Conservation (phyloP, 1,140 invertebrate genomes). For the Drosophila fuyamai region DNA sequence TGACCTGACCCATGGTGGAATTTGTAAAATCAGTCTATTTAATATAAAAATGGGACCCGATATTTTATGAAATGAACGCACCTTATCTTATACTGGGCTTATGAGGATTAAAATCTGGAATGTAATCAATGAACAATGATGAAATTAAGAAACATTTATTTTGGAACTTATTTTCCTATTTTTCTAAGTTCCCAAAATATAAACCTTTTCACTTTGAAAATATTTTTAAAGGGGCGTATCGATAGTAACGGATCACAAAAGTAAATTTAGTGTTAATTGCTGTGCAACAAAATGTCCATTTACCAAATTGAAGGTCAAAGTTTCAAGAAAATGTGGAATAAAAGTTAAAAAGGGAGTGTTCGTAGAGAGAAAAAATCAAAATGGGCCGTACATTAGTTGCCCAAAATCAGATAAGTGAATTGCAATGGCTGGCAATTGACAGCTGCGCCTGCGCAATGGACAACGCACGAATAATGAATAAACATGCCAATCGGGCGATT, state of each 20-base stretch:
- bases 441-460: conserved; percentile 63
- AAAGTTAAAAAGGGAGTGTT: conserved; percentile 8
- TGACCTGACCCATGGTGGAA: no score
- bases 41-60: no score
- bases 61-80: no score
- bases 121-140: no score
- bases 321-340: not conserved
- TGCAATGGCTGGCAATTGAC: conserved; percentile 44
- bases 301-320: conserved; percentile 20
- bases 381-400: conserved; percentile 23
- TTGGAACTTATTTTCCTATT: no score
- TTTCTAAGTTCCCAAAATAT: not conserved
- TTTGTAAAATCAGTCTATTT: no score
- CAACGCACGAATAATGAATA: conserved; percentile 30
- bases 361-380: conserved; percentile 2
- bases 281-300: conserved; percentile 20
- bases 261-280: conserved; percentile 55
- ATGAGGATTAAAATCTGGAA: no score
- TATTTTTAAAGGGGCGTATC: not conserved
- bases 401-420: conserved; percentile 36
- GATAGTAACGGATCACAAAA: conserved; percentile 26
- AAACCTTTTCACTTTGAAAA: no score
- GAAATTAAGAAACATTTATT: no score
- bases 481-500: conserved; percentile 25
- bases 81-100: no score